phyloP scores from a whole-genome alignment of 2,113 vertebrate genomes.

The Heterocephalus glaber region DNA sequence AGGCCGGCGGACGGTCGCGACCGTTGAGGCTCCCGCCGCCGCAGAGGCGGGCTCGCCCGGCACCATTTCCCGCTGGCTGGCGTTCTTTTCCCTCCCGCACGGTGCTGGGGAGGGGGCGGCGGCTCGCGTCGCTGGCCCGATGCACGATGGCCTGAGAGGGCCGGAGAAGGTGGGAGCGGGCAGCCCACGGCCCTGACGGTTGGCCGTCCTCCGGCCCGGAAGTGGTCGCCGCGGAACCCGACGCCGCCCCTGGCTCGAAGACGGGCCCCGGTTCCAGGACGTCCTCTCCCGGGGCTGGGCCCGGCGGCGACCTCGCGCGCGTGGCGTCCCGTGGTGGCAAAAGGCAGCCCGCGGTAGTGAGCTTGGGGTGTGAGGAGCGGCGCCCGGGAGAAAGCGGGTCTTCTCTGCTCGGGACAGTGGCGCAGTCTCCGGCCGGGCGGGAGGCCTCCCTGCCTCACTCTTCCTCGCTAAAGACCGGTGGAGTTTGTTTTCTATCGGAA shows the following conservation, averaged over 20 bases:
- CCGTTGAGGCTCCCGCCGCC: slow-evolving; percentile 73
- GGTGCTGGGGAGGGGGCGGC: slow-evolving; percentile 76
- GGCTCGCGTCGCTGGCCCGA: slow-evolving; percentile 2
- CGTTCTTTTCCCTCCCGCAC: slow-evolving; percentile 78
- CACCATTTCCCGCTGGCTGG: slow-evolving; percentile 77
- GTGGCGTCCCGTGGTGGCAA: too few relatives aligned
- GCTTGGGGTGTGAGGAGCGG: not conserved
- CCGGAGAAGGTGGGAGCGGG: slow-evolving; percentile 51
- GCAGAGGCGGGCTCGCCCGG: slow-evolving; percentile 57
- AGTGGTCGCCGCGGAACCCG: not conserved
- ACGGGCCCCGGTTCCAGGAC: not conserved
- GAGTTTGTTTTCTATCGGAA: not conserved
- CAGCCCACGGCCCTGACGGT: slow-evolving; percentile 62
- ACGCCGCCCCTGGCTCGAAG: too few relatives aligned
- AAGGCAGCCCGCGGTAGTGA: too few relatives aligned
- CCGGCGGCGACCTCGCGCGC: too few relatives aligned
- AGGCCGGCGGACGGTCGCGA: not conserved
- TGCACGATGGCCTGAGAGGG: slow-evolving; percentile 63
- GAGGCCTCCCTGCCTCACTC: not conserved
- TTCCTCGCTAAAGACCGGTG: not conserved
- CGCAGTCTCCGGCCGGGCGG: not conserved
- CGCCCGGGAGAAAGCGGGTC: not conserved
- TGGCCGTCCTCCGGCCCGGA: slow-evolving; percentile 49
- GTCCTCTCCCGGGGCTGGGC: too few relatives aligned
- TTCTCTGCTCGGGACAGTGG: too few relatives aligned